A percentile compares a stretch with the other conserved stretches of the same genome.
These are phyloP conservation scores for Hephaestus fuliginosus DNA, from an alignment of 2,797 vertebrate species.

Conservation along the genomic window DNA sequence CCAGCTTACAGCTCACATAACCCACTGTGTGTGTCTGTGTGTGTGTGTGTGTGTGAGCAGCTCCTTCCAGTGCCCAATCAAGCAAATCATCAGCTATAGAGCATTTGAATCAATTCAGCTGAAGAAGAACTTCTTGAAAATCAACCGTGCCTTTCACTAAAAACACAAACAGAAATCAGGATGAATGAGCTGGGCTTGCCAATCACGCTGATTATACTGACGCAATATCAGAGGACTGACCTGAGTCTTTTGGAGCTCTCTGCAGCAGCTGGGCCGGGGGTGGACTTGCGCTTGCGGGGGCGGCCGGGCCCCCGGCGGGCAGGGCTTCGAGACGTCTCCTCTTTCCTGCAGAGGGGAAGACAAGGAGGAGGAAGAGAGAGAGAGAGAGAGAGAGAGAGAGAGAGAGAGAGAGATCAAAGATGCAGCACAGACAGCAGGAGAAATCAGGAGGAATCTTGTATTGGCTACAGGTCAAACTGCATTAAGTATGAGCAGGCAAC, in stretches of 20 bases:
- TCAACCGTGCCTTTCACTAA: constrained; percentile 79
- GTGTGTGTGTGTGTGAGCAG: constrained; percentile 26
- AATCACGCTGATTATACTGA: constrained; percentile 80
- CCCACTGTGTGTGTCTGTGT: constrained; percentile 24
- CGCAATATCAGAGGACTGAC: constrained; percentile 85
- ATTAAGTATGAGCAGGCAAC: constrained; percentile 64
- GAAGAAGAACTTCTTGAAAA: constrained; percentile 84
- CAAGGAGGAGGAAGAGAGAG: constrained; percentile 28
- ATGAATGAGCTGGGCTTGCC: constrained; percentile 78
- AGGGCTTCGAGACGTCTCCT: constrained; percentile 93
- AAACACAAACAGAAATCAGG: constrained; percentile 83
- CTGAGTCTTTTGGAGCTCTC: constrained; percentile 89
- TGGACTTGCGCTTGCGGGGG: constrained; percentile 92
- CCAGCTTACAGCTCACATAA: constrained; percentile 65
- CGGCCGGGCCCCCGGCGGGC: constrained; percentile 93
- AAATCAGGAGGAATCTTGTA: constrained; percentile 60
- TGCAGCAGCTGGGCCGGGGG: constrained; percentile 73
- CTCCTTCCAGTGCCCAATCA: constrained; percentile 78
- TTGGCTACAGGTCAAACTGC: constrained; percentile 74
- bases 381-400: constrained; percentile 8
- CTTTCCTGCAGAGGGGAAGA: constrained; percentile 86
- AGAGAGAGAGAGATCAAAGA: constrained; percentile 62
- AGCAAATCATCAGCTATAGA: constrained; percentile 81
- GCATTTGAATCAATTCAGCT: constrained; percentile 81
- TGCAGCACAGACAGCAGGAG: constrained; percentile 49